These are phyloP conservation scores for Pelochelys cantorii DNA, from an alignment of 2,797 vertebrate species.

Conservation along the genomic window DNA sequence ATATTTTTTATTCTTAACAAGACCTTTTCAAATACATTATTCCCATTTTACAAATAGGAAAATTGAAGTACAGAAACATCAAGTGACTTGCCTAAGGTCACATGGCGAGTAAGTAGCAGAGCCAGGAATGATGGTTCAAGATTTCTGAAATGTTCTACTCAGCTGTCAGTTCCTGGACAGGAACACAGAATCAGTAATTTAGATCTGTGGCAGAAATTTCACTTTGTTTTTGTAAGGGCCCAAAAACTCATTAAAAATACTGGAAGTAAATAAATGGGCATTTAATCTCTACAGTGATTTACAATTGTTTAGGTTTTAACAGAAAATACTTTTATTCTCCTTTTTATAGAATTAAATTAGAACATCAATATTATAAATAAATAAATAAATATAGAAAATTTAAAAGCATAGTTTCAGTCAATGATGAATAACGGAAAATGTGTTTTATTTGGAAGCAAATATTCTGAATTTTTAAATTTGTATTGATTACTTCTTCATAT, in stretches of 20 bases:
- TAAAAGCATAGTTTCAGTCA: neutral
- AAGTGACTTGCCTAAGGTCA: neutral
- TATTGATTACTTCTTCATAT: neutral
- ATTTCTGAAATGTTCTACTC: slow-evolving; percentile 49
- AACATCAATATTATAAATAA: neutral
- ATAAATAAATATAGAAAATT: neutral
- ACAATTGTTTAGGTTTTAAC: neutral
- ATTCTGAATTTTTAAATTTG: neutral
- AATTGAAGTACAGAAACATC: neutral
- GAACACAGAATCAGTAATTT: neutral
- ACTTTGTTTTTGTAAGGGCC: slow-evolving; percentile 19
- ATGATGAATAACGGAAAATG: neutral
- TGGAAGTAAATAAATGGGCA: neutral
- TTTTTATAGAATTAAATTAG: neutral
- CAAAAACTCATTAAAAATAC: neutral
- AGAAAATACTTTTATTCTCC: neutral
- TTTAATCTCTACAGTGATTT: neutral
- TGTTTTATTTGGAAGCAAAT: neutral
- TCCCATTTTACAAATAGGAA: neutral
- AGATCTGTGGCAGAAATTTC: neutral
- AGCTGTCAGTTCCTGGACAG: slow-evolving; percentile 32
- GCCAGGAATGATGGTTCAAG: neutral
- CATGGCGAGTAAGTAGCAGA: neutral
- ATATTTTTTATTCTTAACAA: neutral
- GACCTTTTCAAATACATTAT: neutral